Base-by-base conservation (phyloP, 2,797 vertebrate genomes). In the Spea hammondii region DNA sequence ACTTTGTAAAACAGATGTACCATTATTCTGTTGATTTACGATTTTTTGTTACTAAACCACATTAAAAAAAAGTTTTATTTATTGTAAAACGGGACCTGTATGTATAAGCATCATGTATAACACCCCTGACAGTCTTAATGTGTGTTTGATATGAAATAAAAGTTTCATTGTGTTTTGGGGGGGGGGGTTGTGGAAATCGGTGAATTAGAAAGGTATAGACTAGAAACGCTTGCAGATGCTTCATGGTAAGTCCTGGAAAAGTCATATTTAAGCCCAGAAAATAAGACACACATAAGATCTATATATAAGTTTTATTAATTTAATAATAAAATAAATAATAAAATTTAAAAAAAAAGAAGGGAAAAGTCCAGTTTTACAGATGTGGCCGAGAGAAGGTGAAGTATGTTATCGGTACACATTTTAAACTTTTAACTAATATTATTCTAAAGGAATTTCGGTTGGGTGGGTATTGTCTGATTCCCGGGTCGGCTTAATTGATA, bases 401-500 rank as follows among this genome's bases (percentile, higher is more conserved):
- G 32, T 17, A 32, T 32, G 32, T 32, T 32, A 32, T 32, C 32
- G 32, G 32, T 32, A 32, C 32, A 32, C 32, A 32, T 32, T 32
- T 32, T 32, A 1, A 32, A 32, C 32, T 32, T 17, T 32, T 32
- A 32, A 32, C 2, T 32, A 1, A 32, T 32, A 32, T 32, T 32
- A 32, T 32, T 3, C 2, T 32, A 32, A 32, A 32, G 32, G 3
- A 32, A 17, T 17, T 32, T 32, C 32, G 32, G 32, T 85, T 87
- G 83, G 84, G 83, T 80, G 85, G 85, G 84, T 87, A 79, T 86
- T 87, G 85, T 89, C 88, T 89, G 87, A 86, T 87, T 87, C 85
- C 83, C 88, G 77, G 80, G 69, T 85, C 83, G 80, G 74, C 64
- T 67, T 86, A 55, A n/a, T 59, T 64, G 45, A 10, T 70, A n/a